Evolutionary conservation across 2,888 invertebrate species (phyloP), one percentile per base, ranked within the genome.

Genomic region (Anodontia alba): DNA sequence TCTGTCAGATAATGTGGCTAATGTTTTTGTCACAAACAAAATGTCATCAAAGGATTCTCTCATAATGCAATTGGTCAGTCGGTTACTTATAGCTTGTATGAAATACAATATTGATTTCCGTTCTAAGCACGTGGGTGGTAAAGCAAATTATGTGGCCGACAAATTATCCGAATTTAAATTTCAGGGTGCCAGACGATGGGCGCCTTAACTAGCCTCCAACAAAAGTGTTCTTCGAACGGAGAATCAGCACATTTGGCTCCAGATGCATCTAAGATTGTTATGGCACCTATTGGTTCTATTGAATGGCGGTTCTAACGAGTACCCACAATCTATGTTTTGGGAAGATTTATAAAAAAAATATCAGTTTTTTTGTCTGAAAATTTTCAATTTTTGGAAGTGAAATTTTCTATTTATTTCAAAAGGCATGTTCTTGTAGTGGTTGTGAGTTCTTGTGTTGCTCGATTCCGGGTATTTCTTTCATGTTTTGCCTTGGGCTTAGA

Each of bases 11-110:
- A 84, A 84, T 74, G 31, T 20, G 17, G 79, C 77, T 7, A 20
- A 77, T 78, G 7, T 80, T 7, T 82, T 1, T 20, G 76, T 84
- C n/a, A 51, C 82, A 20, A 84, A 84, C 57, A 78, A 75, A 70
- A 77, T 75, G 77, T 74, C 73, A 2, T 76, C 76, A 5, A 80
- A 78, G 43, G 82, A 85, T 36, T 36, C 36, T 0, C 7, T 20
- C 81, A 15, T 33, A n/a, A 81, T 84, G 84, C 49, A 23, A 46
- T 72, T 84, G 57, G 76, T 80, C 0, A 49, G 81, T 3, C 31
- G 80, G 26, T 46, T 84, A 29, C 81, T 81, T 26, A 7, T 84
- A 1, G 23, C 12, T 1, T 49, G 57, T 20, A 46, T 81, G 26
- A 73, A 29, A 23, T 38, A 72, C 23, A 84, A 81, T 70, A 80